Base-by-base conservation (phyloP, 2,888 invertebrate genomes). In the Drosophila putrida region DNA sequence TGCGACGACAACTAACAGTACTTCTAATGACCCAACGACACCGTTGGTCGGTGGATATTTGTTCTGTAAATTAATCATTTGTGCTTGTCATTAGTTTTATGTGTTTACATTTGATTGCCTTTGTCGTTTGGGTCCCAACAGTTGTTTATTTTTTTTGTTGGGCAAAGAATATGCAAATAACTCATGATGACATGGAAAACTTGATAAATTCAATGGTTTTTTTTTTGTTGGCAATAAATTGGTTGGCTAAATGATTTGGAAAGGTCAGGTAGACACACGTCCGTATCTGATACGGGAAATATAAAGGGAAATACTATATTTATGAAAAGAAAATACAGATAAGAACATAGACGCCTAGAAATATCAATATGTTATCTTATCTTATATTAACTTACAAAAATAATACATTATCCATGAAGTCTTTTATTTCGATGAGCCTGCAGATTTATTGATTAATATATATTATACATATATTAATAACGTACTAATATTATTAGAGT, bases 11-110 rank as follows among this genome's bases (percentile, higher is more conserved):
- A 62, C 80, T 76, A 75, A 75, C 81, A 76, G 77, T 38, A 63
- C 68, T 70, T 64, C 82, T 82, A 85, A 82, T 82, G 85, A 80
- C 82, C 65, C 36, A 49, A 43, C 33, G 46, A 44, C 46, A 47
- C 53, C 70, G 70, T 44, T 28, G 49, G 4, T 11, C 39, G 38
- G 41, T 57, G 44, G 44, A 28, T 64, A 62, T 66, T 76, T 57
- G 55, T 53, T 63, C 53, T 68, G 63, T 66, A 76, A 83, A 83
- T 84, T 79, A 82, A 84, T 87, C 80, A 87, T 77, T 72, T 60
- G 59, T 62, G 38, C 68, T 62, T 68, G 75, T 87, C 88, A 84
- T 87, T 82, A 87, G 82, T 28, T 66, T 82, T 53, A 70, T 59
- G 54, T 75, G 74, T 67, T 67, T 72, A 49, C 49, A 47, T 33